Base-by-base conservation (phyloP, 2,797 vertebrate species). In the Chelmon rostratus region DNA sequence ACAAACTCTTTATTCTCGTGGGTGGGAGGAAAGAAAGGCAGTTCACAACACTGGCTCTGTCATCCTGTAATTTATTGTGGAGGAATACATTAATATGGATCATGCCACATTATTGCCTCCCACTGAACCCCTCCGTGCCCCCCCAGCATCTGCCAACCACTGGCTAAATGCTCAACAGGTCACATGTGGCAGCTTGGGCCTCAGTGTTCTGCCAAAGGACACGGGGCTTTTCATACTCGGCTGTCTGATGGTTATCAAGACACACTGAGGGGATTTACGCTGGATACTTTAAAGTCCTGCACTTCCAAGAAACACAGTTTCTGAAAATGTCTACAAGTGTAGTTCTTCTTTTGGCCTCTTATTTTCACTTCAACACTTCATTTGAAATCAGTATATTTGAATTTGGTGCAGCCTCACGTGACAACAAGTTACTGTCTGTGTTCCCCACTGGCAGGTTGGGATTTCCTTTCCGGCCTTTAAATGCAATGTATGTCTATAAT, bases 31-130 rank as follows among this genome's bases (percentile, higher is more conserved):
- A 85, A 78, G 35, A n/a, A 68, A 62, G 68, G 59, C 71, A 53
- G 81, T 69, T 69, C 68, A 80, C 79, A 90, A 87, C 69, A 81
- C 68, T 33, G 73, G 44, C 75, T 71, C 83, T 84, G 82, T 90
- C 68, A 90, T 88, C 80, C 84, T 73, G 59, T 66, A 70, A 79
- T 78, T 82, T 82, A 66, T 78, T 83, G 79, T 81, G 76, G 70
- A 70, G 72, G 73, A 92, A 73, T 84, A 85, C 90, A 91, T 93
- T 92, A 93, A 93, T 88, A 79, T 86, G 85, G 84, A 91, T 85
- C 81, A 86, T 81, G 86, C 70, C 68, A 76, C 81, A 72, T 89
- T 80, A 82, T 75, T 80, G 77, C 68, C 79, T 71, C 85, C 86
- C 79, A 77, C 75, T 68, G 77, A 86, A 65, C 16, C 47, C 54